Evolutionary conservation across 30 jellyfish, hydroid and myxozoan species (phyloP).

Genomic region (Aurelia coerulea): DNA sequence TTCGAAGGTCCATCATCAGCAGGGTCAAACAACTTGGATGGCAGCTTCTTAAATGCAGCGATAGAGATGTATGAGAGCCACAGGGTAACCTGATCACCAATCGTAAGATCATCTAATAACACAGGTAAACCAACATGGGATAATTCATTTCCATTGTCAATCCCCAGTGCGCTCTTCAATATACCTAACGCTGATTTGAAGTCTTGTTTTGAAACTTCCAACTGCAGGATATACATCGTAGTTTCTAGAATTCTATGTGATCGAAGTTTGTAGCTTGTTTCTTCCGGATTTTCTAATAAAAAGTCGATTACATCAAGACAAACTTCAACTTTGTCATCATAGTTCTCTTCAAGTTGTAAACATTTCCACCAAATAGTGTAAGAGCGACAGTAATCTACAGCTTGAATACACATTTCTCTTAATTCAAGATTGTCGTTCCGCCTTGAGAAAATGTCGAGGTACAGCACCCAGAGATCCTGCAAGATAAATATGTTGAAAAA

Average conservation of each 20-base stretch:
- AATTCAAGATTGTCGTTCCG: constrained; percentile 57
- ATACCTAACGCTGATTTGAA: constrained; percentile 10
- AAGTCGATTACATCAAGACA: constrained; percentile 89
- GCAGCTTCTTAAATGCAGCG: constrained; percentile 49
- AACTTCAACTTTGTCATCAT: constrained; percentile 71
- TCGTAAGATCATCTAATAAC: constrained; percentile 28
- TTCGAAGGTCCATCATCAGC: constrained; percentile 71
- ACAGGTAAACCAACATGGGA: constrained; percentile 24
- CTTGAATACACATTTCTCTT: constrained; percentile 89
- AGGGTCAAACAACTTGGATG: constrained; percentile 49
- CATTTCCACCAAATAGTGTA: constrained; percentile 92
- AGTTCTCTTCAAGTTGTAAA: constrained; percentile 66
- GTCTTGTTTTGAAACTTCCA: constrained; percentile 41
- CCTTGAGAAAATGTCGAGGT: constrained; percentile 69
- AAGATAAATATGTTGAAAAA: not conserved
- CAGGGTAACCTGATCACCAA: constrained; percentile 55
- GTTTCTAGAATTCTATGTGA: constrained; percentile 81
- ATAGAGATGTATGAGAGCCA: constrained; percentile 76
- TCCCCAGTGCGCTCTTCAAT: constrained; percentile 59
- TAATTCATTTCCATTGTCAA: not conserved
- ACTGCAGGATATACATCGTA: constrained; percentile 47
- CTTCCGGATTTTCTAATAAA: constrained; percentile 52
- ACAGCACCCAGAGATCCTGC: constrained; percentile 80
- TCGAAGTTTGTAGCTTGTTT: constrained; percentile 1
- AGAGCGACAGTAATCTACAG: constrained; percentile 82